phyloP scores from a whole-genome alignment of 1,140 invertebrate species.

The Colletes gigas region DNA sequence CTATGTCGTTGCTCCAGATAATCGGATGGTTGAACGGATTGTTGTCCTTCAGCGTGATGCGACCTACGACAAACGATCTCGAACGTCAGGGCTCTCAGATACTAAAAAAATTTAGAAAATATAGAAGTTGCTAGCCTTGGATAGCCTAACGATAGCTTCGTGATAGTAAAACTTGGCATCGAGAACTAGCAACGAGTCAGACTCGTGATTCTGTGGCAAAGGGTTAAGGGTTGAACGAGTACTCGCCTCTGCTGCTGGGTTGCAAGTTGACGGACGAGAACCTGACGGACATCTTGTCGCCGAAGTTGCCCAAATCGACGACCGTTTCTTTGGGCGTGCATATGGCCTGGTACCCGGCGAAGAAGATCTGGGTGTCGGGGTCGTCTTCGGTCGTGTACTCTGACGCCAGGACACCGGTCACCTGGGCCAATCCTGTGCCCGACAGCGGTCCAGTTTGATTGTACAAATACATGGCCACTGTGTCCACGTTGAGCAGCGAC shows the following conservation, averaged over 20 bases:
- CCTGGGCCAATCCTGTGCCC: slow-evolving; percentile 85
- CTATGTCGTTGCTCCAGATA: slow-evolving; percentile 84
- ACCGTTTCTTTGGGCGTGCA: slow-evolving; percentile 71
- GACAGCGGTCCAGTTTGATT: slow-evolving; percentile 89
- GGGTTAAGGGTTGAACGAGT: slow-evolving; percentile 64
- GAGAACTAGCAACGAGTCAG: no score
- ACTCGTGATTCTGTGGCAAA: not conserved
- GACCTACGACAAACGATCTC: slow-evolving; percentile 78
- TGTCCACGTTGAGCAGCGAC: slow-evolving; percentile 40
- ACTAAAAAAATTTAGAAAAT: no score
- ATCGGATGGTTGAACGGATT: slow-evolving; percentile 83
- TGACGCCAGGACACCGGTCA: slow-evolving; percentile 83
- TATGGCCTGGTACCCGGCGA: slow-evolving; percentile 75
- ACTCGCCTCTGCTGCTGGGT: slow-evolving; percentile 87
- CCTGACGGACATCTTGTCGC: slow-evolving; percentile 65
- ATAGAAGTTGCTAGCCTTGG: no score
- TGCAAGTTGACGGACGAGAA: slow-evolving; percentile 86
- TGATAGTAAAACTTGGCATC: no score
- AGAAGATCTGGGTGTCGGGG: slow-evolving; percentile 80
- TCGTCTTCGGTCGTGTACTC: slow-evolving; percentile 80
- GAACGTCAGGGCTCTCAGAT: no score
- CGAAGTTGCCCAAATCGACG: slow-evolving; percentile 51
- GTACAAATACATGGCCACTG: slow-evolving; percentile 59
- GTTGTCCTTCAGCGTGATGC: slow-evolving; percentile 71
- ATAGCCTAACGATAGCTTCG: no score